Percentiles rank a stretch among this genome's conserved stretches.
These are phyloP conservation scores for Heliornis fulica DNA, from an alignment of 2,113 vertebrate genomes.

Conservation along the genomic window DNA sequence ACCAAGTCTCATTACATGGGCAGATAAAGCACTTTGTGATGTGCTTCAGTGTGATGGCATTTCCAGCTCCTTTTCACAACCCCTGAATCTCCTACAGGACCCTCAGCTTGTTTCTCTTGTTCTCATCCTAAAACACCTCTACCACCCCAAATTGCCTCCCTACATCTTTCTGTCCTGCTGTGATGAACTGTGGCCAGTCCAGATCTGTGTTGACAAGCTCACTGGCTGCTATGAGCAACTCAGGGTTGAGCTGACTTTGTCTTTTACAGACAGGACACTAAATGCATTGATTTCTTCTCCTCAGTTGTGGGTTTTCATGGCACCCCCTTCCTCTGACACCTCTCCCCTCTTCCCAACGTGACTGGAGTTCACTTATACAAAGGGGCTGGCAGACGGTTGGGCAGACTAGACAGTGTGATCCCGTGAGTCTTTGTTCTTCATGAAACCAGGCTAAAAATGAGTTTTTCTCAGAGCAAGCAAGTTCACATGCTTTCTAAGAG, in stretches of 20 bases:
- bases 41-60: not conserved
- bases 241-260: not conserved
- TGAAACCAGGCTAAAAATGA: slow-evolving; percentile 8
- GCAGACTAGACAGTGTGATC: not conserved
- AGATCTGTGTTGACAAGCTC: not conserved
- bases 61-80: not conserved
- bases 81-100: not conserved
- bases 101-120: not conserved
- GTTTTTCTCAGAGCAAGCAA: not conserved
- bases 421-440: not conserved
- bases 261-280: not conserved
- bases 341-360: not conserved
- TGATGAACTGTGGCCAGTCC: not conserved
- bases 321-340: not conserved
- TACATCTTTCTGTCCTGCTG: not conserved
- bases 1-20: not conserved
- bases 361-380: not conserved
- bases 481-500: slow-evolving; percentile 18
- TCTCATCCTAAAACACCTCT: not conserved
- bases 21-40: not conserved
- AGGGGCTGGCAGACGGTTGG: not conserved
- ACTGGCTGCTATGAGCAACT: fast-evolving
- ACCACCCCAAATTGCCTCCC: not conserved
- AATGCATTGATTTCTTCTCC: not conserved
- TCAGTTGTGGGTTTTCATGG: not conserved